Base-by-base conservation (phyloP, 92 coral and sea anemone species). In the Paragorgia papillata region DNA sequence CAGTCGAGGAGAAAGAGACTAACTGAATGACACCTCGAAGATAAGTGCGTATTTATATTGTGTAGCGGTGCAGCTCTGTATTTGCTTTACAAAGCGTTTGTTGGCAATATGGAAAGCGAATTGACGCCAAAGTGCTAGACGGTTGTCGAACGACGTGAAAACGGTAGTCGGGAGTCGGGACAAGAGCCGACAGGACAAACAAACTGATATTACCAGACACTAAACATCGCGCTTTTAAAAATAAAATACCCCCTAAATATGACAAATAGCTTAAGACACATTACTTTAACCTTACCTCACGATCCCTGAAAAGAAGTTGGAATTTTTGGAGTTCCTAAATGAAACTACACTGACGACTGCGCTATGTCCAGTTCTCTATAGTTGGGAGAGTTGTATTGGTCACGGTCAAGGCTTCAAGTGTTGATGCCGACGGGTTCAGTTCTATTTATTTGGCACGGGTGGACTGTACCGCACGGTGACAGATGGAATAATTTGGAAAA, bases 121-220 rank as follows among this genome's bases (percentile, higher is more conserved):
- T 68, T 68, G 75, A 44, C 75, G 57, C 57, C 75, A 29, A 29
- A 9, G 75, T 48, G 75, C 75, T 24, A 68, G 75, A 68, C 75
- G 18, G 9, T 68, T 68, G 75, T 68, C 75, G 59, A 41, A 27
- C 14, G 29, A 68, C 44, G 75, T 68, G 75, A 68, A 68, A 68
- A 68, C 75, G 75, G 60, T 30, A 68, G 32, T 30, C 64, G 15
- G 53, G 53, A 15, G 43, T 37, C 43, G 43, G 30, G 32, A 27
- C 4, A 12, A 66, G 33, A 33, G 73, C 73, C 73, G 73, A 25
- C 73, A 39, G 54, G 21, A 34, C 35, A 25, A 68, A 27, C 58
- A 28, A 28, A 28, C 34, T 68, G 44, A 17, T 48, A 68, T n/a
- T 44, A 68, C 39, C 54, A 56, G 29, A 44, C 20, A 46, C 14